Conservation (phyloP, 2,888 invertebrate genomes). For the Embidobia sp. region DNA sequence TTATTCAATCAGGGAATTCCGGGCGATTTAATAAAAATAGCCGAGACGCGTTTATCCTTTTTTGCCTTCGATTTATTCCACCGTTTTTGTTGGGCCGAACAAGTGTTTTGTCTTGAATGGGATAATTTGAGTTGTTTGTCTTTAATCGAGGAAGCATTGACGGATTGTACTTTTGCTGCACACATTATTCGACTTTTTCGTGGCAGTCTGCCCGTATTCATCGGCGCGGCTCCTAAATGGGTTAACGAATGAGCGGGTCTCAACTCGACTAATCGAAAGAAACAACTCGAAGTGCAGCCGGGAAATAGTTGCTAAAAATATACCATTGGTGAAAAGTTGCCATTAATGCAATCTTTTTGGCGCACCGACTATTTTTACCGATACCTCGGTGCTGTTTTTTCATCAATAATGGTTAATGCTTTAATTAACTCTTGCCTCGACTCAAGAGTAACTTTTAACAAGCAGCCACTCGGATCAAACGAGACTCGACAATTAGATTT, state of each 20-base stretch:
- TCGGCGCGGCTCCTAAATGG: slow-evolving; percentile 49
- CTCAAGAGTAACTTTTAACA: too few relatives aligned
- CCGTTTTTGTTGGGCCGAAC: background rate
- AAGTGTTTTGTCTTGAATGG: slow-evolving; percentile 44
- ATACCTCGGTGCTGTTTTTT: slow-evolving; percentile 40
- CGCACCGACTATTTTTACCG: slow-evolving; percentile 27
- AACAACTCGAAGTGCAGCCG: slow-evolving; percentile 55
- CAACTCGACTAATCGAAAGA: slow-evolving; percentile 59
- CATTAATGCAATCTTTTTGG: slow-evolving; percentile 55
- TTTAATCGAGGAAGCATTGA: slow-evolving; percentile 46
- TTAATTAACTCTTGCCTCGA: slow-evolving; percentile 21
- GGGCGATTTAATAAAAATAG: slow-evolving; percentile 76
- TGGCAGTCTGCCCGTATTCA: slow-evolving; percentile 58
- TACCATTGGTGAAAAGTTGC: slow-evolving; percentile 57
- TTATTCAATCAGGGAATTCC: slow-evolving; percentile 79
- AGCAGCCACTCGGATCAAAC: too few relatives aligned
- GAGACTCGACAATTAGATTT: too few relatives aligned
- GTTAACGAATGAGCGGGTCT: slow-evolving; percentile 60
- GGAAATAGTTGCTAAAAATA: slow-evolving; percentile 60
- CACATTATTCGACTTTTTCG: slow-evolving; percentile 45
- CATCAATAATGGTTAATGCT: slow-evolving; percentile 45
- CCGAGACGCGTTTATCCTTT: slow-evolving; percentile 38
- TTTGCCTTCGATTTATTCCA: slow-evolving; percentile 49
- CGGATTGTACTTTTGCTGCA: slow-evolving; percentile 45
- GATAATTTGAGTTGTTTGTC: slow-evolving; percentile 46